These are phyloP conservation scores for Heliconius cydno DNA, from an alignment of 2,888 invertebrate genomes.

Conservation along the genomic window DNA sequence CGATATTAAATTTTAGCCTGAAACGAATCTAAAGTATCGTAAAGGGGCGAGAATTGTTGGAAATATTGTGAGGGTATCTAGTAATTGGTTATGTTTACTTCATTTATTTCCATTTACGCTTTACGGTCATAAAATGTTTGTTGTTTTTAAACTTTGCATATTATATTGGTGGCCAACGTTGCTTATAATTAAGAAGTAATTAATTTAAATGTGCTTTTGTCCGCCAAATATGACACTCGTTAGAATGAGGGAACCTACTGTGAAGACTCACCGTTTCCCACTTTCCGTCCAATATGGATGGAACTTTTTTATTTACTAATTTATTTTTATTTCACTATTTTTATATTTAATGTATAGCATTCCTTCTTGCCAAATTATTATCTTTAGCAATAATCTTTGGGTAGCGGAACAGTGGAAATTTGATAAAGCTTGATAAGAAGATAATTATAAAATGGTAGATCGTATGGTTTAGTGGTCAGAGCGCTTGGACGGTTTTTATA, in stretches of 20 bases:
- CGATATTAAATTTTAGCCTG: constrained; percentile 42
- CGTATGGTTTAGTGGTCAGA: no score
- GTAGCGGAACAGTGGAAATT: no score
- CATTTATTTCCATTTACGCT: constrained; percentile 25
- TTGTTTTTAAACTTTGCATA: constrained; percentile 49
- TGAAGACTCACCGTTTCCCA: no score
- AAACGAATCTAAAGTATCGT: constrained; percentile 40
- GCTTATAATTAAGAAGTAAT: not conserved
- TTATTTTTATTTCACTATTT: no score
- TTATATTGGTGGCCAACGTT: not conserved
- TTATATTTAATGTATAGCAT: no score
- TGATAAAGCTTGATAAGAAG: no score
- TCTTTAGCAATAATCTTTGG: no score
- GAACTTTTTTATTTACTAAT: not conserved
- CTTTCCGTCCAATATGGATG: no score
- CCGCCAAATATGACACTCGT: not conserved
- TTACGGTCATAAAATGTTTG: constrained; percentile 18
- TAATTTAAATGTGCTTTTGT: no score
- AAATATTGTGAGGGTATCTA: constrained; percentile 39
- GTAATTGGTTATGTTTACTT: constrained; percentile 37
- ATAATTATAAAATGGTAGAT: no score
- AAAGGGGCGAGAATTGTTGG: constrained; percentile 42
- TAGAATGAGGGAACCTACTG: not conserved
- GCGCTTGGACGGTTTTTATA: no score
- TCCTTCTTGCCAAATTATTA: no score